Conservation (phyloP, 2,797 vertebrate genomes). For the Amphiprion clarkii region DNA sequence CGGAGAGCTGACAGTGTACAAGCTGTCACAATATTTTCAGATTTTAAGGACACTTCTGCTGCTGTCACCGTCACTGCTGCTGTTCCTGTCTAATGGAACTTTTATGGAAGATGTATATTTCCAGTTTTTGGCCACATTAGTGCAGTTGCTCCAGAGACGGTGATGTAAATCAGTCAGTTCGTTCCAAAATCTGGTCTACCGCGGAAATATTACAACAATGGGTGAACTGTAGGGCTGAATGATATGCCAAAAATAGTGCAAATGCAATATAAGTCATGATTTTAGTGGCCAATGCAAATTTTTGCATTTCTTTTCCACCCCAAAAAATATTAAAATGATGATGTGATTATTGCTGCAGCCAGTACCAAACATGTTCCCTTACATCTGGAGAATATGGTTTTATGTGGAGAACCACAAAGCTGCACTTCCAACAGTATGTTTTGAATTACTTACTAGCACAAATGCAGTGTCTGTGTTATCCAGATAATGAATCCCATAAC, state of each 20-base stretch:
- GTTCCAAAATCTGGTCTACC: not conserved
- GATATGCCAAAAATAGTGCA: too few relatives aligned
- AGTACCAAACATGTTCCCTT: too few relatives aligned
- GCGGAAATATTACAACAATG: not conserved
- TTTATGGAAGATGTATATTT: not conserved
- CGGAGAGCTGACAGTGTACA: conserved; percentile 36
- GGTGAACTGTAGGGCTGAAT: too few relatives aligned
- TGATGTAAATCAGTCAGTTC: not conserved
- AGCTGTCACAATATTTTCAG: conserved; percentile 38
- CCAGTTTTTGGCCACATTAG: not conserved
- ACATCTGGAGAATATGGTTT: too few relatives aligned
- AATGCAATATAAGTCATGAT: too few relatives aligned
- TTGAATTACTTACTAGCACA: too few relatives aligned
- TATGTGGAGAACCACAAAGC: too few relatives aligned
- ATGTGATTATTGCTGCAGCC: too few relatives aligned
- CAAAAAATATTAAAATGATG: too few relatives aligned
- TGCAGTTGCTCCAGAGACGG: not conserved
- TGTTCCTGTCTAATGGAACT: not conserved
- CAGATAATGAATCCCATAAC: not conserved
- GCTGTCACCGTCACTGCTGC: not conserved
- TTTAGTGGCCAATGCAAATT: too few relatives aligned
- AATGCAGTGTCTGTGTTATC: not conserved
- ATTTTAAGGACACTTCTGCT: conserved; percentile 6
- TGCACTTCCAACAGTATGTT: too few relatives aligned
- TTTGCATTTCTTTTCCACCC: too few relatives aligned